phyloP scores from a whole-genome alignment of 2,113 vertebrate genomes.

The Chionis minor region DNA sequence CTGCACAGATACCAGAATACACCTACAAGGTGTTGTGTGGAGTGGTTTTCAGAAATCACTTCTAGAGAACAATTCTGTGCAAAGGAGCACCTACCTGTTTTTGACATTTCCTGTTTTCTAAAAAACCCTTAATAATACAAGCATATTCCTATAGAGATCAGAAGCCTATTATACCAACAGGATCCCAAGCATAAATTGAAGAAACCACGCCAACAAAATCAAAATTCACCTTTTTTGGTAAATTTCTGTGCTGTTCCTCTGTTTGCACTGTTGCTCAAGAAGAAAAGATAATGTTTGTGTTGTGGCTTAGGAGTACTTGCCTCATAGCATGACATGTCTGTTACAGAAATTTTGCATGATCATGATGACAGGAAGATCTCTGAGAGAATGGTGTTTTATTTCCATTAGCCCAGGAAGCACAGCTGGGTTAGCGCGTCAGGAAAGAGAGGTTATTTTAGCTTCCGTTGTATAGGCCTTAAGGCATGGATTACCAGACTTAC shows the following conservation, averaged over 20 bases:
- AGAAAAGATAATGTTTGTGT: neutral
- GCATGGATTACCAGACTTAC: neutral
- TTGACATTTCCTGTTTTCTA: neutral
- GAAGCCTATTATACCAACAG: neutral
- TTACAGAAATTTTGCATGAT: neutral
- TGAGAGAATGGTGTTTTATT: neutral
- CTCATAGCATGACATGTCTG: neutral
- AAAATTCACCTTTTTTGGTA: neutral
- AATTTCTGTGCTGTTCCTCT: neutral
- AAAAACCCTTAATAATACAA: neutral
- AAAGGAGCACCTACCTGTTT: neutral
- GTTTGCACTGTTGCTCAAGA: rapidly evolving
- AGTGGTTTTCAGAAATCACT: neutral
- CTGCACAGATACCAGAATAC: neutral
- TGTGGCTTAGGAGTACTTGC: neutral
- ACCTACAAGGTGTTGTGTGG: neutral
- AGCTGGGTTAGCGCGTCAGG: neutral
- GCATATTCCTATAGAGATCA: neutral
- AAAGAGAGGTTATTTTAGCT: neutral
- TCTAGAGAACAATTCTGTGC: neutral
- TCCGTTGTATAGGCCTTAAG: neutral
- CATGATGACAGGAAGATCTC: neutral
- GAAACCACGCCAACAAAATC: neutral
- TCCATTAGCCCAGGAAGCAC: neutral
- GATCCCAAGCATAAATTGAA: neutral